A percentile compares a stretch with the other conserved stretches of the same genome.
Evolutionary conservation across 2,113 vertebrate species (phyloP).

Genomic region (Ceyx cyanopectus): DNA sequence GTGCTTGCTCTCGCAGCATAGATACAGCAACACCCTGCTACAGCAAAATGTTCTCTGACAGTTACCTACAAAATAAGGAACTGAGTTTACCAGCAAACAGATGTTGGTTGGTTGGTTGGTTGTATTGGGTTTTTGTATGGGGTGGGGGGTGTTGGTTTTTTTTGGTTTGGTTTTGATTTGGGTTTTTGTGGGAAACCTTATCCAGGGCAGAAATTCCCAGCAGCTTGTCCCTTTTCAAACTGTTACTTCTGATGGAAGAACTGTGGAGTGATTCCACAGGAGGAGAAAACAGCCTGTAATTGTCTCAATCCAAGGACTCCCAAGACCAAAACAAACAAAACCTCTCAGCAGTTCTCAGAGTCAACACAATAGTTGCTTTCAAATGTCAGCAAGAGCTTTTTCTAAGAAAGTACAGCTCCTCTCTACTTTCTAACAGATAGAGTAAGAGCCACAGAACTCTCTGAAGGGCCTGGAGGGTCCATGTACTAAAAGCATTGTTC

Average conservation of each 20-base stretch:
- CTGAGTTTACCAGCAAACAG: neutral
- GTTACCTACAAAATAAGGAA: neutral
- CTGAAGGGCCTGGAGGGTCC: neutral
- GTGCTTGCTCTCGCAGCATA: neutral
- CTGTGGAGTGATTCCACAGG: neutral
- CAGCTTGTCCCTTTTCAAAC: neutral
- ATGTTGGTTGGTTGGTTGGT: neutral
- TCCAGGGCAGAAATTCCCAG: neutral
- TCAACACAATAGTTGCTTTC: neutral
- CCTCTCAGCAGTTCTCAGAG: neutral
- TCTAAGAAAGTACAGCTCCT: neutral
- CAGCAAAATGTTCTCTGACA: neutral
- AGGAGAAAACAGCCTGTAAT: neutral
- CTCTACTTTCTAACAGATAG: neutral
- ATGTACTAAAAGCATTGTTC: neutral
- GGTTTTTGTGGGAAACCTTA: neutral
- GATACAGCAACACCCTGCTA: neutral
- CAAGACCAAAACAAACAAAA: neutral
- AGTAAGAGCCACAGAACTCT: neutral
- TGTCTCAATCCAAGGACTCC: neutral
- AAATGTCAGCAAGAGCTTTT: neutral
- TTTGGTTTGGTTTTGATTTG: too few species aligned
- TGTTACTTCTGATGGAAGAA: neutral
- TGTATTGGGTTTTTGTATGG: neutral
- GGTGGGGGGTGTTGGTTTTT: neutral